Evolutionary conservation across 2,113 vertebrate species (phyloP), one percentile per base, ranked within the genome.

Genomic region (Salvelinus fontinalis): DNA sequence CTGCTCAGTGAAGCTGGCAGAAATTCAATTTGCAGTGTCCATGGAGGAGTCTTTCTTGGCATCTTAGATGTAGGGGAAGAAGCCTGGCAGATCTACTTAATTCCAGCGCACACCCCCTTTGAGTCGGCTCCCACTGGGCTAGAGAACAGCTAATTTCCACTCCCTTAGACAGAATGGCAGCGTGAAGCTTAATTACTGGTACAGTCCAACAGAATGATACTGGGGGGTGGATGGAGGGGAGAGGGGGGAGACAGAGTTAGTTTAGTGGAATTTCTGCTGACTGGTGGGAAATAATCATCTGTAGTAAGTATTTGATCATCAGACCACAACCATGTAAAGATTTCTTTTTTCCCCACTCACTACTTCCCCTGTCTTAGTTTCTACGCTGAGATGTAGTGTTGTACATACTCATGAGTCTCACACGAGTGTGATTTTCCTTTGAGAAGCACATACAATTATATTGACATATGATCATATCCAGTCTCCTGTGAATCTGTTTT

Each of bases 111-210:
- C 67, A 39, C 14, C 65, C 67, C 62, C 26, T n/a, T 67, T 31
- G 16, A 39, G 1, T 44, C 67, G 29, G 1, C 27, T 44, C 68
- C 29, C 64, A 12, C 54, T 51, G 51, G 69, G 59, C 75, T 64
- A 75, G 29, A 39, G 34, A 57, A 29, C 8, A 44, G 9, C 72
- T 71, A 20, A 44, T 68, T 73, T 73, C 60, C 39, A 62, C 68
- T 73, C 67, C 54, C 26, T 54, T 59, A 75, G 48, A 75, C 39
- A 51, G 60, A 75, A 67, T 31, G 34, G 68, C 59, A 73, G 74
- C 62, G 20, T 67, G 66, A 48, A 29, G 60, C 74, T 79, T 81
- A 51, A 54, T 79, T 78, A 70, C 27, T 27, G 59, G 71, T 27
- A 62, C 54, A 20, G 16, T 60, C n/a, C 57, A 22, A 59, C 71